Percentiles rank a stretch among this genome's conserved stretches.
Evolutionary conservation across 2,888 invertebrate species (phyloP).

Genomic region (Phyllotreta striolata): DNA sequence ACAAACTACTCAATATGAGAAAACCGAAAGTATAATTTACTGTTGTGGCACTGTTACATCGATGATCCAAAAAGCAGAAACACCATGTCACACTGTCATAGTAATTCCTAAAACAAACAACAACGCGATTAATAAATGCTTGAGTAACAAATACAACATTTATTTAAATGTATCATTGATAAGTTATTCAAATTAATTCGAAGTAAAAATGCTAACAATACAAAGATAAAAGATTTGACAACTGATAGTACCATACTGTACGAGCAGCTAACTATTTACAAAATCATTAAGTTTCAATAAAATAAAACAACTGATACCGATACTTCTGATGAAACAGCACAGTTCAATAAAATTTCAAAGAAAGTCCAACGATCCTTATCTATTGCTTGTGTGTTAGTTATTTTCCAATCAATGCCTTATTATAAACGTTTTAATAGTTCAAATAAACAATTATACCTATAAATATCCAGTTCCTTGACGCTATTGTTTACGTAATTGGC

Average conservation of each 20-base stretch:
- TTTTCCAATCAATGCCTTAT: no score
- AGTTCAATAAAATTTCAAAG: no score
- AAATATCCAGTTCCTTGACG: slow-evolving; percentile 84
- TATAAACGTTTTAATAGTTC: not conserved
- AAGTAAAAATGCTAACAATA: slow-evolving; percentile 10
- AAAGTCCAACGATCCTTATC: not conserved
- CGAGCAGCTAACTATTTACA: no score
- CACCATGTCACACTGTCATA: slow-evolving; percentile 86
- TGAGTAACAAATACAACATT: no score
- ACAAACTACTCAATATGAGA: slow-evolving; percentile 22
- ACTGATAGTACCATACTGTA: no score
- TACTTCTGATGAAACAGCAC: no score
- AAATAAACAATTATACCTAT: slow-evolving; percentile 65
- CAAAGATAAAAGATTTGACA: no score
- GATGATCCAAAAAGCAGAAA: slow-evolving; percentile 90
- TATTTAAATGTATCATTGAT: not conserved
- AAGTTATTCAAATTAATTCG: slow-evolving; percentile 10
- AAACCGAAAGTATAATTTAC: slow-evolving; percentile 43
- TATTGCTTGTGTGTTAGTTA: no score
- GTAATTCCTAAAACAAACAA: slow-evolving; percentile 70
- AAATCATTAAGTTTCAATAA: no score
- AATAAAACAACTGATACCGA: no score
- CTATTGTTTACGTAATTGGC: slow-evolving; percentile 89
- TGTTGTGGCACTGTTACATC: slow-evolving; percentile 71
- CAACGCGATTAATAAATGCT: not conserved